Evolutionary conservation across 1,140 invertebrate genomes (phyloP), one percentile per base, ranked within the genome.

Genomic region (Xylocopa sonorina): DNA sequence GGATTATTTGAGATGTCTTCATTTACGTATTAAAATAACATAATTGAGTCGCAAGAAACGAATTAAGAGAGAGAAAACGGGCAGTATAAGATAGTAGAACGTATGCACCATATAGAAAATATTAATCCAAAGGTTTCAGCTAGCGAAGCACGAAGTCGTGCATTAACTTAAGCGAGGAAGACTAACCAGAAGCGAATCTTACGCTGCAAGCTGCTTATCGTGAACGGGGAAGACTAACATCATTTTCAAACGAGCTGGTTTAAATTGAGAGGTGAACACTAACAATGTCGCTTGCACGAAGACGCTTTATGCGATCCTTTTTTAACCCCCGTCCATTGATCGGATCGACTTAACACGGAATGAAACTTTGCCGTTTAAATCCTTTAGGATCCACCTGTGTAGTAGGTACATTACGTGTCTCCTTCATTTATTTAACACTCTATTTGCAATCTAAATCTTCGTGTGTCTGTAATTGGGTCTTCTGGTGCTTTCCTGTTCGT

Each of bases 131-230:
- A 60, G 51, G 21, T 77, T 68, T 57, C 74, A 68, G 63, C 66
- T 34, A 21, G 21, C n/a, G 58, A 74, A 50, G 32, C 43, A 60
- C 18, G 10, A 51, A 64, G 72, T 53, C 46, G 43, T 46, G 16
- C 32, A 50, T 76, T 76, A 76, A 76, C 51, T 48, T 24, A 67
- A 27, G 67, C 27, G 50, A 41, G 51, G 78, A 57, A 64, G 60
- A 58, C 71, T 80, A 75, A 80, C 71, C 32, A 78, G 77, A 73
- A 63, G 62, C 62, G 27, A 75, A 32, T 66, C 43, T 63, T 71
- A 12, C 4, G 53, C 69, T 74, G 51, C 71, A 43, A 67, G 21
- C 50, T 75, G 43, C 62, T 74, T 66, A 57, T 58, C 41, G 34
- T 46, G 24, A 66, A n/a, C 60, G 34, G 60, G 14, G 71, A 24